Percentiles rank a stretch among this genome's conserved stretches.
Evolutionary conservation across 92 coral and sea anemone species (phyloP).

Genomic region (Parazoanthus swiftii): DNA sequence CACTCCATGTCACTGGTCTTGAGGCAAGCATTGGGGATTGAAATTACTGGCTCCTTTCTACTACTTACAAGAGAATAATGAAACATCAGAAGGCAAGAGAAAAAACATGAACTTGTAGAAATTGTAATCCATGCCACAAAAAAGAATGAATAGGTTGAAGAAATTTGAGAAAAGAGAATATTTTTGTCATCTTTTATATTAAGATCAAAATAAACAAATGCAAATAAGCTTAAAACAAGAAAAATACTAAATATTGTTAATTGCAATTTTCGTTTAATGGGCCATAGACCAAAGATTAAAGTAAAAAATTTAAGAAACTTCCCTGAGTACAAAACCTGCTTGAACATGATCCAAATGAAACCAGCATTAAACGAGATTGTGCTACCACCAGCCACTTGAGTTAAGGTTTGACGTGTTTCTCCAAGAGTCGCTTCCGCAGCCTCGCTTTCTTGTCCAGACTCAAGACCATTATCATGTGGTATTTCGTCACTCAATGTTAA

Average conservation of each 20-base stretch:
- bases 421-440: background rate
- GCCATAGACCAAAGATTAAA: constrained; percentile 14
- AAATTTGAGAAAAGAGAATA: too few relatives aligned
- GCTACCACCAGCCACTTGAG: background rate
- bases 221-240: background rate
- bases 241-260: background rate
- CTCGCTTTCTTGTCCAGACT: background rate
- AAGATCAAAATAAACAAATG: background rate
- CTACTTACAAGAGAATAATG: background rate
- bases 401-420: too few relatives aligned
- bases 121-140: background rate
- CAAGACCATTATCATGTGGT: background rate
- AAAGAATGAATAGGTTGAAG: too few relatives aligned
- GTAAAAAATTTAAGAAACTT: background rate
- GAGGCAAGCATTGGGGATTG: background rate
- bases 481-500: background rate
- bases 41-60: background rate
- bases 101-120: background rate
- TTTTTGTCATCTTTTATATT: too few relatives aligned
- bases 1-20: constrained; percentile 1
- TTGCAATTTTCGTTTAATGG: background rate
- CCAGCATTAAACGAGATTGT: background rate
- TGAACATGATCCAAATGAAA: background rate
- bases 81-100: constrained; percentile 6
- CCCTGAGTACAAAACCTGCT: background rate